Conservation (phyloP, 1,140 invertebrate genomes). For the Drosophila lowei region DNA sequence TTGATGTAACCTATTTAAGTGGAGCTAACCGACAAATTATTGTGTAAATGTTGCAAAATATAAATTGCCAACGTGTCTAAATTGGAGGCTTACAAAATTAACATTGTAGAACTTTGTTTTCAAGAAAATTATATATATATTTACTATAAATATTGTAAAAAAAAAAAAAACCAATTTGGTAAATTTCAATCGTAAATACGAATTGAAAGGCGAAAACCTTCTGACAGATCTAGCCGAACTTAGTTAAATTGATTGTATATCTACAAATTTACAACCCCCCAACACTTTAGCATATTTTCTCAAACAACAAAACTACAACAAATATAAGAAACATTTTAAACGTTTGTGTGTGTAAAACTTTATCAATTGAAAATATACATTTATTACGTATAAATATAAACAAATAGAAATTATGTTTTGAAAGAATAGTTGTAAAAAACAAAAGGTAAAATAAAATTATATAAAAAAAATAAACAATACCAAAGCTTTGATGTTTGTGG, state of each 20-base stretch:
- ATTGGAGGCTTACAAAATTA: constrained; percentile 57
- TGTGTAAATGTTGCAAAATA: constrained; percentile 13
- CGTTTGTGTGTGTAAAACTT: constrained; percentile 62
- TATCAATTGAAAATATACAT: constrained; percentile 68
- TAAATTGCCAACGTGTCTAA: constrained; percentile 40
- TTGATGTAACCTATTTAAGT: constrained; percentile 34
- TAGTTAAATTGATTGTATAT: constrained; percentile 69
- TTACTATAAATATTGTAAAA: constrained; percentile 19
- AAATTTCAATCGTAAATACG: constrained; percentile 16
- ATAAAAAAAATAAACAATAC: constrained; percentile 46
- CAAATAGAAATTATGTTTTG: constrained; percentile 74
- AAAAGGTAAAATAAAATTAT: constrained; percentile 57
- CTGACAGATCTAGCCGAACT: constrained; percentile 11
- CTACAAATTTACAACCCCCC: constrained; percentile 24
- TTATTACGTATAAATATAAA: constrained; percentile 64
- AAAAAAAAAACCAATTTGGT: constrained; percentile 15
- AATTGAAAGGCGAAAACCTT: not conserved
- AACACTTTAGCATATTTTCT: constrained; percentile 53
- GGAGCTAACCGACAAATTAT: constrained; percentile 15
- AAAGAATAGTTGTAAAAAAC: constrained; percentile 71
- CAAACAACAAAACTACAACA: constrained; percentile 29
- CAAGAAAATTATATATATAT: constrained; percentile 36
- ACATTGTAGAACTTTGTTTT: constrained; percentile 54
- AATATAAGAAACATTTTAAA: constrained; percentile 33
- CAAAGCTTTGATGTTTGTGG: constrained; percentile 2